Evolutionary conservation across 1,140 invertebrate species (phyloP), one percentile per base, ranked within the genome.

Genomic region (Pomphorhynchus laevis): DNA sequence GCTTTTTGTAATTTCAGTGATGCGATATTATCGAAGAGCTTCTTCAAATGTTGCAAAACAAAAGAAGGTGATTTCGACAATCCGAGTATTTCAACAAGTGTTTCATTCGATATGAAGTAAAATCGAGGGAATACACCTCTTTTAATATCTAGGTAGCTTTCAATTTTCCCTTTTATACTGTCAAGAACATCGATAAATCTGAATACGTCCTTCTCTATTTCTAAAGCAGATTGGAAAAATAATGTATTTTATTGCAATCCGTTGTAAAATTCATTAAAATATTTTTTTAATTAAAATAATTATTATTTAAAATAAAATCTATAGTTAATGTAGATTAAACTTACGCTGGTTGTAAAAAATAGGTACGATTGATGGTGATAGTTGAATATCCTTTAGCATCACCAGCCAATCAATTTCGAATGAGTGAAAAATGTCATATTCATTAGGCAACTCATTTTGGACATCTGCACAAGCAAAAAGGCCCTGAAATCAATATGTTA

Each of bases 401-500:
- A 48, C 48, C 37, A 56, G 57, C 56, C 56, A 59, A 31, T 49
- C 52, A 16, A 43, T 47, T 44, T 58, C 56, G 9, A 59, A 48
- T 16, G 53, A 47, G 45, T 59, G 56, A 49, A 58, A 59, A 17
- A 56, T 54, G 4, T 50, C 50, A 6, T 56, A 54, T 42, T 59
- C 57, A 38, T 50, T 44, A 0, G 56, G 54, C n/a, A 58, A 43
- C 45, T 59, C 56, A 39, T 53, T 55, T 24, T 55, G 45, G 40
- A 59, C 58, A 45, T 59, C 57, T 43, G 58, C 57, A 27, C 55
- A 54, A 16, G 56, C 47, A 47, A 59, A 59, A 41, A 59, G 58
- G 40, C 58, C 58, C 53, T 58, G 11, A 36, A 20, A 22, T 74
- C 70, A 12, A 72, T 50, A 24, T 63, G 55, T 56, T 38, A 38